Base-by-base conservation (phyloP, 37 sponge, comb jelly and placozoan species). In the Agelas oroides region DNA sequence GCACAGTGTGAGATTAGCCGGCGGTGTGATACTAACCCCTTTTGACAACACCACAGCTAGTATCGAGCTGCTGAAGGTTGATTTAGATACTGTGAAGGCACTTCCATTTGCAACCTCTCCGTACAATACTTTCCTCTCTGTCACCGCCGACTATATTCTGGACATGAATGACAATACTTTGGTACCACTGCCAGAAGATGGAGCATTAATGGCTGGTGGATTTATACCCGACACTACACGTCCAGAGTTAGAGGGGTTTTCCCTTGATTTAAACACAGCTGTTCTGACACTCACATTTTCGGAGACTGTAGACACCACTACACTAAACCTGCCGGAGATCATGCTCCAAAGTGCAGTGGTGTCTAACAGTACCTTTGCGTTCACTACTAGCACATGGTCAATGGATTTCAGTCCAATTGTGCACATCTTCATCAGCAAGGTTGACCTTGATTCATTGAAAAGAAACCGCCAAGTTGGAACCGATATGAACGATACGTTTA, bases 151-250 rank as follows among this genome's bases (percentile, higher is more conserved):
- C 15, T 62, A 76, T 30, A 56, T 96, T 28, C 20, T 33, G 32
- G 97, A 96, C 65, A 94, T 89, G 89, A 94, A 83, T 65, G 81
- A 41, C 24, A 93, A 96, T 62, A 17, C 19, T 14, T 17, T 96
- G 23, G 84, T 94, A 1, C 32, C 89, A 15, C 24, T 91, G 52
- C 34, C 54, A 18, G 17, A 61, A 1, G 35, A 37, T 19, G 25
- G 31, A 69, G 86, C 94, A 20, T 32, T 25, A 3, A 70, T 20
- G 25, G 92, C 77, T 20, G 46, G 20, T 40, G 34, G 15, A 13
- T 91, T 92, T 68, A 79, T 83, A 5, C 75, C 66, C 25, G 97
- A 96, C 68, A 89, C 89, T 23, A 94, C 90, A 15, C 33, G 53
- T 0, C 97, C 97, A 17, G 36, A 24, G 0, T 71, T 96, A 57